A percentile compares a stretch with the other conserved stretches of the same genome.
Conservation (phyloP, 37 sponge, comb jelly and placozoan genomes). For the Theonella swinhoei region DNA sequence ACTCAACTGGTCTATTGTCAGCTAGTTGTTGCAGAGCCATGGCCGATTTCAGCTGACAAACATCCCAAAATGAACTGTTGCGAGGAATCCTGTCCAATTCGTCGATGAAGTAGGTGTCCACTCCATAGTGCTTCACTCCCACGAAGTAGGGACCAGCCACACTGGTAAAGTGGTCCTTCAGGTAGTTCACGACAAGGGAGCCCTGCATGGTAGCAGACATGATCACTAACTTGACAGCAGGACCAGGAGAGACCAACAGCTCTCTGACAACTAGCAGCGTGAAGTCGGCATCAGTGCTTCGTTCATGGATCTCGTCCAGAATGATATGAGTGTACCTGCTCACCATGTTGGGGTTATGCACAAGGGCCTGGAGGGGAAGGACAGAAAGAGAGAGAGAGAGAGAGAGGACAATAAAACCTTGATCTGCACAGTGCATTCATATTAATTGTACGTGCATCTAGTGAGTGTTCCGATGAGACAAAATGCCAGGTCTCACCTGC, state of each 20-base stretch:
- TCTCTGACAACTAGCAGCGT: conserved; percentile 61
- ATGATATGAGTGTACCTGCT: conserved; percentile 69
- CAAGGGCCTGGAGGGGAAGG: conserved; percentile 23
- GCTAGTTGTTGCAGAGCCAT: background rate
- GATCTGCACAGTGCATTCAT: background rate
- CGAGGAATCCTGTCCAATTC: conserved; percentile 1
- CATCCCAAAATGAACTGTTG: background rate
- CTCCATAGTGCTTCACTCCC: conserved; percentile 52
- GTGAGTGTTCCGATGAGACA: background rate
- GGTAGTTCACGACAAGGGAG: conserved; percentile 46
- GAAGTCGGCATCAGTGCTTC: conserved; percentile 66
- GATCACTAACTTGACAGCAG: conserved; percentile 48
- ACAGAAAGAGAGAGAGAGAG: background rate
- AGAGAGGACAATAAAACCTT: background rate
- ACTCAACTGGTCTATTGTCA: background rate
- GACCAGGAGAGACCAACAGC: conserved; percentile 14
- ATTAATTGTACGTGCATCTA: background rate
- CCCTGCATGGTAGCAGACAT: conserved; percentile 87
- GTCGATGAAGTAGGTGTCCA: conserved; percentile 57
- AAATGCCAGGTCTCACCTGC: conserved; percentile 33
- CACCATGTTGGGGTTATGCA: conserved; percentile 49
- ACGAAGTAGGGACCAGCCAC: conserved; percentile 69
- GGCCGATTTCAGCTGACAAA: conserved; percentile 8
- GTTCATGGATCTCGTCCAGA: conserved; percentile 82
- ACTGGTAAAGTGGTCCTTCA: conserved; percentile 16